A percentile compares a stretch with the other conserved stretches of the same genome.
Conservation (phyloP, 2,888 invertebrate species). For the Agriopis aurantiaria region DNA sequence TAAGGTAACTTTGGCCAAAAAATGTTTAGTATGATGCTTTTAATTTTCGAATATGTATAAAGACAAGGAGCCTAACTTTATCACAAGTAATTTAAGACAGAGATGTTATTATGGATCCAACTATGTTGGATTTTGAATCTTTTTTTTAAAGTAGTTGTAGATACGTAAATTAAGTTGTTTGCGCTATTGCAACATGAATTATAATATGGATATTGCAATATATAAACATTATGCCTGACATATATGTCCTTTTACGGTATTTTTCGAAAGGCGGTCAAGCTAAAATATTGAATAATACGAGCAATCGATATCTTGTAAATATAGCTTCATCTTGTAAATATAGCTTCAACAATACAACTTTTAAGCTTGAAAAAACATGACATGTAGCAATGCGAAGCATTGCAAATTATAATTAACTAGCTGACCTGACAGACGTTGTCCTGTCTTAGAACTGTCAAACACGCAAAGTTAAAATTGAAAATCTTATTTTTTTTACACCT, state of each 20-base stretch:
- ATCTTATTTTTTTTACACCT: no score
- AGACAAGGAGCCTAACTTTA: no score
- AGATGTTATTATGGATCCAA: no score
- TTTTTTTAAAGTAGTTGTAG: no score
- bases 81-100: no score
- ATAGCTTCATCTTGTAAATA: background rate
- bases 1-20: background rate
- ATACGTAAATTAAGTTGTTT: background rate
- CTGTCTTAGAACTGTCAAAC: no score
- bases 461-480: no score
- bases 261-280: conserved; percentile 35
- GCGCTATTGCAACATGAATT: conserved; percentile 7
- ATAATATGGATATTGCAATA: conserved; percentile 3
- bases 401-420: background rate
- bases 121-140: no score
- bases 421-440: no score
- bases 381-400: background rate
- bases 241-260: conserved; percentile 26
- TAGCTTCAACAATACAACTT: conserved; percentile 8
- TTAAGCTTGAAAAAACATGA: conserved; percentile 9
- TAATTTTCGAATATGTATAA: no score
- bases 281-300: conserved; percentile 17
- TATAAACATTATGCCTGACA: conserved; percentile 5
- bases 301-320: background rate
- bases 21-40: background rate